These are phyloP conservation scores for Ophion ventricosus DNA, from an alignment of 2,888 invertebrate genomes.

Conservation along the genomic window DNA sequence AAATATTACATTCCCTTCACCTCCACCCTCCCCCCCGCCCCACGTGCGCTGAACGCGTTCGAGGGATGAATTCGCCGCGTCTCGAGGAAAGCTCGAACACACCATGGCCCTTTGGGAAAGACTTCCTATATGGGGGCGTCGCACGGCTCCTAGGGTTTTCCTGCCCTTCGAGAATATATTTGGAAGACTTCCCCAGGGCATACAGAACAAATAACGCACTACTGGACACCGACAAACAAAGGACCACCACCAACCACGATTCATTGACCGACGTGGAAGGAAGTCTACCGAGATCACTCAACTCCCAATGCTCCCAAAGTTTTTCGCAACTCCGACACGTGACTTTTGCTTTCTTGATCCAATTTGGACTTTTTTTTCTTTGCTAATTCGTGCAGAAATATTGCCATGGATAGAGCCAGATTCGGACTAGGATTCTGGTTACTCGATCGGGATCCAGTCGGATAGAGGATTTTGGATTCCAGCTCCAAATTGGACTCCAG, in stretches of 20 bases:
- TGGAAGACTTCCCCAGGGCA: slow-evolving; percentile 68
- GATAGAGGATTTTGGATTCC: too few species aligned
- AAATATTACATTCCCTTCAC: slow-evolving; percentile 78
- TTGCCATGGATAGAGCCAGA: too few species aligned
- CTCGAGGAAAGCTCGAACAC: slow-evolving; percentile 58
- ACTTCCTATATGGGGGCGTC: slow-evolving; percentile 35
- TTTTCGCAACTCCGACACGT: neutral
- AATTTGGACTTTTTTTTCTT: too few species aligned
- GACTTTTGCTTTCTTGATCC: too few species aligned
- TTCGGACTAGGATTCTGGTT: too few species aligned
- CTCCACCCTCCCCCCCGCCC: too few species aligned
- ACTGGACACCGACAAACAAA: slow-evolving; percentile 74
- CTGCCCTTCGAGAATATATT: slow-evolving; percentile 25
- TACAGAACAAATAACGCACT: slow-evolving; percentile 75
- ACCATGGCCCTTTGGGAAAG: slow-evolving; percentile 43
- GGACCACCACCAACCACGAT: slow-evolving; percentile 61
- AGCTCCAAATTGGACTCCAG: too few species aligned
- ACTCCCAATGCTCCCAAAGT: slow-evolving; percentile 41
- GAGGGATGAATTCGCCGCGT: slow-evolving; percentile 69
- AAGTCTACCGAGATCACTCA: slow-evolving; percentile 55
- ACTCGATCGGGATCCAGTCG: too few species aligned
- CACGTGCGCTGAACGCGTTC: slow-evolving; percentile 65
- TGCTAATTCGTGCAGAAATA: too few species aligned
- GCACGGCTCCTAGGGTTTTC: slow-evolving; percentile 40
- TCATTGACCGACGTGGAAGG: slow-evolving; percentile 42